Conservation (phyloP, 2,113 vertebrate species). For the Struthidea cinerea region DNA sequence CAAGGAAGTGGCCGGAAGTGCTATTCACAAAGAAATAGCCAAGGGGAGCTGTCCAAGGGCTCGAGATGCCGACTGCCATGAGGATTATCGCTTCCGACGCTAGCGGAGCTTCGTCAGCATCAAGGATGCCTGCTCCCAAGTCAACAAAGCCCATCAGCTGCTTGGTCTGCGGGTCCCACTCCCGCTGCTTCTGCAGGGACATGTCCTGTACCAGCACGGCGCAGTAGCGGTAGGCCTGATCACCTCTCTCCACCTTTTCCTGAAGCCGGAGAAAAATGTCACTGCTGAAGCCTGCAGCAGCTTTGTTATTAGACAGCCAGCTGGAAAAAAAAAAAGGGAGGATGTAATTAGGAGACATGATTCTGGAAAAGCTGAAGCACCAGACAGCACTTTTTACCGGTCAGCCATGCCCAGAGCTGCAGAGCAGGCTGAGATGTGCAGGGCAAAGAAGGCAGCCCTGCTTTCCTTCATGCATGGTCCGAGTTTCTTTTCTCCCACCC, state of each 20-base stretch:
- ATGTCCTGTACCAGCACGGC: constrained; percentile 13
- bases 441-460: background rate
- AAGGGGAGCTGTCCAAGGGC: constrained; percentile 56
- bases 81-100: constrained; percentile 48
- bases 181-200: constrained; percentile 45
- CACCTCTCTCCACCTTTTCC: constrained; percentile 36
- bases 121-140: constrained; percentile 39
- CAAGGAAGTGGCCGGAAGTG: background rate
- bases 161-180: constrained; percentile 41
- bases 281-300: constrained; percentile 59
- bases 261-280: constrained; percentile 55
- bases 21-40: constrained; percentile 63
- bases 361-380: background rate
- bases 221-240: constrained; percentile 28
- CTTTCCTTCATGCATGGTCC: background rate
- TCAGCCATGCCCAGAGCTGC: background rate
- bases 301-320: constrained; percentile 44
- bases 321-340: constrained; percentile 17
- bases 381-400: background rate
- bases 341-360: background rate
- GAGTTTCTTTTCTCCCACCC: background rate
- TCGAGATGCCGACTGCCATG: constrained; percentile 51
- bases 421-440: background rate
- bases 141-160: constrained; percentile 40
- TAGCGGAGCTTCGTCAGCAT: constrained; percentile 47